A percentile compares a stretch with the other conserved stretches of the same genome.
These are phyloP conservation scores for Virgularia gustaviana DNA, from an alignment of 92 coral and sea anemone species.

Conservation along the genomic window DNA sequence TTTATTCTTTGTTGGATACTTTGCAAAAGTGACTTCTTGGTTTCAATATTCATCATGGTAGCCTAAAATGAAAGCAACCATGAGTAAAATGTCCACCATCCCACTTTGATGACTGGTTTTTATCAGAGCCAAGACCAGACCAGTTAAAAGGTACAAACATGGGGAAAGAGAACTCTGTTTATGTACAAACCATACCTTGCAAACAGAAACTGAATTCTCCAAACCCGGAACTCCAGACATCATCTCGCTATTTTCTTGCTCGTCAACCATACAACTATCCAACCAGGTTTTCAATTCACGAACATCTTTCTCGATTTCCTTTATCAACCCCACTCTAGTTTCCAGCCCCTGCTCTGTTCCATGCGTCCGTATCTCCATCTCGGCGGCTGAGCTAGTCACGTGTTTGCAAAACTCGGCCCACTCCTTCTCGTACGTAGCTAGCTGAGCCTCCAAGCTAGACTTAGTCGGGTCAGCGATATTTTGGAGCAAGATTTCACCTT, in stretches of 20 bases:
- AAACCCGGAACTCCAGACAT: background rate
- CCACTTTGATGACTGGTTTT: too few relatives aligned
- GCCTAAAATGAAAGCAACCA: background rate
- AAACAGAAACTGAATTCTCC: background rate
- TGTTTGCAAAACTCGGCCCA: conserved; percentile 98
- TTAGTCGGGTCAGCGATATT: conserved; percentile 68
- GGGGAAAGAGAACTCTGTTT: too few relatives aligned
- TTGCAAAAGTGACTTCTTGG: background rate
- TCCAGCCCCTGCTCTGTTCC: background rate
- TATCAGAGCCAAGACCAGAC: too few relatives aligned
- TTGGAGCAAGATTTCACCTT: conserved; percentile 86
- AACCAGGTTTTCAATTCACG: background rate
- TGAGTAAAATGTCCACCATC: too few relatives aligned
- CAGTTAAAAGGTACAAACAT: too few relatives aligned
- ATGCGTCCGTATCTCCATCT: too few relatives aligned
- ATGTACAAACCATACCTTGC: too few relatives aligned
- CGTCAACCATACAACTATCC: background rate
- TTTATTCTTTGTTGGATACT: background rate
- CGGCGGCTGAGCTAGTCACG: conserved; percentile 38
- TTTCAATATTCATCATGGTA: background rate
- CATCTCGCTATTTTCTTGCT: background rate
- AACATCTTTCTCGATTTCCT: conserved; percentile 1
- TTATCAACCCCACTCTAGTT: conserved; percentile 46
- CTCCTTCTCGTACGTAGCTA: conserved; percentile 78
- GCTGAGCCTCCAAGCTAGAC: conserved; percentile 70